A percentile compares a stretch with the other conserved stretches of the same genome.
Conservation (phyloP, 2,888 invertebrate species). For the Napeogenes inachia region DNA sequence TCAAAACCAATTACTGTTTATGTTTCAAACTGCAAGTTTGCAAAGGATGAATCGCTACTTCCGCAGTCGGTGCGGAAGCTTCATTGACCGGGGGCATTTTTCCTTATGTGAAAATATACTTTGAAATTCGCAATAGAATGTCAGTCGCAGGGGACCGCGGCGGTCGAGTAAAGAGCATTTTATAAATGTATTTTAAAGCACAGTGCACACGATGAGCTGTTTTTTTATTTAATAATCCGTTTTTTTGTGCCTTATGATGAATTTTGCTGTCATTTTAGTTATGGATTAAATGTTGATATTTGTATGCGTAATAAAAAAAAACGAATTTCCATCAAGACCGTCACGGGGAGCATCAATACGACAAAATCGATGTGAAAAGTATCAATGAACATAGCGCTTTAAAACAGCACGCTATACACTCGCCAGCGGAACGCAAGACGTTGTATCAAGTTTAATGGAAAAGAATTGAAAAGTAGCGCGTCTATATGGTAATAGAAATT, state of each 20-base stretch:
- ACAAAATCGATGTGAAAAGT: background rate
- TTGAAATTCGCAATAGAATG: conserved; percentile 70
- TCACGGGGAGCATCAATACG: too few relatives aligned
- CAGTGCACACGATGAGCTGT: background rate
- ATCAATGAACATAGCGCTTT: conserved; percentile 16
- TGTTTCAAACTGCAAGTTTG: conserved; percentile 20
- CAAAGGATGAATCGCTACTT: conserved; percentile 42
- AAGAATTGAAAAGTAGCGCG: conserved; percentile 77
- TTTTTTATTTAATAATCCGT: background rate
- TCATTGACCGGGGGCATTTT: conserved; percentile 51
- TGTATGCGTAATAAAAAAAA: too few relatives aligned
- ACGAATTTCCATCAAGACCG: too few relatives aligned
- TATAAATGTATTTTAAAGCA: conserved; percentile 68
- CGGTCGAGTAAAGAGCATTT: conserved; percentile 72
- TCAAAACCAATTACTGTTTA: conserved; percentile 16
- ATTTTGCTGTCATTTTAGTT: too few relatives aligned
- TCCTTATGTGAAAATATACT: conserved; percentile 54
- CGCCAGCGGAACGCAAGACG: conserved; percentile 65
- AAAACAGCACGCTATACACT: conserved; percentile 59
- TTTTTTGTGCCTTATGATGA: too few relatives aligned
- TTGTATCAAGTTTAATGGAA: conserved; percentile 77
- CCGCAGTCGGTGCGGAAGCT: conserved; percentile 52
- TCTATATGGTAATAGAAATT: conserved; percentile 78
- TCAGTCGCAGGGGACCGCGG: conserved; percentile 67
- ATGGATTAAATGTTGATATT: too few relatives aligned